These are phyloP conservation scores for Manduca sexta DNA, from an alignment of 1,140 invertebrate genomes.

Conservation along the genomic window DNA sequence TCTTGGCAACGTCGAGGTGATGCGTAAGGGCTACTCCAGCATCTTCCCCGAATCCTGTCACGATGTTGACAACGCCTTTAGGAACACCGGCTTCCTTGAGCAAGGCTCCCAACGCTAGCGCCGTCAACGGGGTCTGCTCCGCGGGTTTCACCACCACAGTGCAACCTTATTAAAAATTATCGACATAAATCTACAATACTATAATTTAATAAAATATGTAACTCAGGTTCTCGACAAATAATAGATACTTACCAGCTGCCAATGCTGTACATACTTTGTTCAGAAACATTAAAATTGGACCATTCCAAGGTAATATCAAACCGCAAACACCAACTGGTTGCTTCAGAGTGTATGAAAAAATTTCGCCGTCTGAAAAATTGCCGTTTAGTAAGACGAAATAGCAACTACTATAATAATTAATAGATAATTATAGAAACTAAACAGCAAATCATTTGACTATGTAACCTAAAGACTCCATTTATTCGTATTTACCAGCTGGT, in stretches of 20 bases:
- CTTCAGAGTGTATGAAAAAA: constrained; percentile 42
- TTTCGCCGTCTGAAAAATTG: constrained; percentile 8
- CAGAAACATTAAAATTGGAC: constrained; percentile 83
- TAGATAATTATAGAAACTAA: neutral
- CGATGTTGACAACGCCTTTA: constrained; percentile 88
- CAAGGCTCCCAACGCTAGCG: constrained; percentile 89
- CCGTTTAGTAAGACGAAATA: no score
- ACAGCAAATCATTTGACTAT: neutral
- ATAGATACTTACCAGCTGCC: constrained; percentile 79
- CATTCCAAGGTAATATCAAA: constrained; percentile 68
- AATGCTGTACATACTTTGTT: constrained; percentile 76
- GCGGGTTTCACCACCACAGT: constrained; percentile 95
- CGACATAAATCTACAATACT: no score
- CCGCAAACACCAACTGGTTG: constrained; percentile 64
- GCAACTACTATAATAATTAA: no score
- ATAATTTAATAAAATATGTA: no score
- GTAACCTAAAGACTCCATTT: neutral
- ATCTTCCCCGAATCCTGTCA: constrained; percentile 85
- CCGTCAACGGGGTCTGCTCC: constrained; percentile 97
- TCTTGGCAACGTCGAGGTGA: constrained; percentile 5
- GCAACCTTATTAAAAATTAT: no score
- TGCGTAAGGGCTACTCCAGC: constrained; percentile 4
- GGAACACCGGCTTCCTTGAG: constrained; percentile 89
- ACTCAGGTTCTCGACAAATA: no score
- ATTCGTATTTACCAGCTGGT: constrained; percentile 24